Evolutionary conservation across 2,113 vertebrate species (phyloP), one percentile per base, ranked within the genome.

Genomic region (Cygnus buccinator): DNA sequence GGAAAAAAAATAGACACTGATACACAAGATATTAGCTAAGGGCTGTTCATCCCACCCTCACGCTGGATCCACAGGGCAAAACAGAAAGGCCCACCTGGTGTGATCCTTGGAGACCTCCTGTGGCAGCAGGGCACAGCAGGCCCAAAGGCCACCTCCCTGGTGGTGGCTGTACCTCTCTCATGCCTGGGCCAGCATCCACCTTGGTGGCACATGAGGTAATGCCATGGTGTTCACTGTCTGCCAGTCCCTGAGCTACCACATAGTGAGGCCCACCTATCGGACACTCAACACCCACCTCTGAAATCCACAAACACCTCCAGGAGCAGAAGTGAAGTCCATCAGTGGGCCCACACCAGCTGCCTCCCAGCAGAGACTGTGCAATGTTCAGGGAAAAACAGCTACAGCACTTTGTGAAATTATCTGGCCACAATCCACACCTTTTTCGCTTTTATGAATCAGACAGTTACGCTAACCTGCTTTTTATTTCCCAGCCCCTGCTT

Each of bases 141-240:
- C 31, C 12, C 44, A 67, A 20, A 65, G 6, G 8, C 11, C n/a
- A 39, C 3, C 2, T 2, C 21, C 54, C 90, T 16, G 11, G 37
- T 35, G 6, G 46, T 11, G 62, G 23, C 33, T 44, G 33, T 57
- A 57, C 68, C 76, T 8, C 4, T 9, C 35, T n/a, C 3, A 5
- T 18, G 35, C 58, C 76, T 58, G 13, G 8, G 33, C 13, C 13
- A 62, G 33, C 29, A 75, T 10, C 21, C 48, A 72, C 5, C 46
- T 50, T 26, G 9, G 33, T 43, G 65, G 48, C 33, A 70, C 1
- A 0, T 4, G 11, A 13, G 2, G 7, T 55, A 33, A 58, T 10
- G 6, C 44, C 0, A 1, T 33, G 20, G 35, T 46, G 20, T 50
- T 68, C 17, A 48, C 4, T 16, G 11, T 6, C 33, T n/a, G 15